Evolutionary conservation across 2,888 invertebrate genomes (phyloP).

Genomic region (Pristionchus arcanus): DNA sequence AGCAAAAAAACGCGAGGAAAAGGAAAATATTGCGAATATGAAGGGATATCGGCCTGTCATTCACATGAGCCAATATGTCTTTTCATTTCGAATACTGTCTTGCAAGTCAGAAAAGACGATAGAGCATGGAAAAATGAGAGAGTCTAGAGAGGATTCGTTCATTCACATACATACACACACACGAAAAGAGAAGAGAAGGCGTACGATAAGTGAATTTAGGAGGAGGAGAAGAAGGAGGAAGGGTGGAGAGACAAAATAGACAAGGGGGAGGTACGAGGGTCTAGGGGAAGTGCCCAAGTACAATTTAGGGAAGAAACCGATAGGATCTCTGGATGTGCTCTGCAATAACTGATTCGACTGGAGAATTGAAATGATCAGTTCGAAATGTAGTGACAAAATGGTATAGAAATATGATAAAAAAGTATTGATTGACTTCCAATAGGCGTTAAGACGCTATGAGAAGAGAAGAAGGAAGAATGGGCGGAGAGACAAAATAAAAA

Average conservation of each 20-base stretch:
- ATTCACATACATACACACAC: constrained; percentile 30
- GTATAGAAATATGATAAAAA: too few species aligned
- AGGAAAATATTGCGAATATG: constrained; percentile 11
- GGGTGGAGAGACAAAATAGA: constrained; percentile 21
- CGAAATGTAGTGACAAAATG: too few species aligned
- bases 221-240: constrained; percentile 3
- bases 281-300: neutral
- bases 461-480: neutral
- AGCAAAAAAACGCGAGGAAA: neutral
- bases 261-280: constrained; percentile 13
- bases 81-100: too few species aligned
- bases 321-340: neutral
- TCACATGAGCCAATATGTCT: too few species aligned
- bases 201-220: constrained; percentile 27
- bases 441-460: too few species aligned
- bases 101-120: too few species aligned
- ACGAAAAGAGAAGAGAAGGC: constrained; percentile 34
- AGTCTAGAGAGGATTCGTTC: neutral
- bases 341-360: neutral
- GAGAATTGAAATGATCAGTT: too few species aligned
- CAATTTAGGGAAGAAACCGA: neutral
- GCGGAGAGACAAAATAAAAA: neutral
- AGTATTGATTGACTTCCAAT: neutral
- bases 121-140: too few species aligned
- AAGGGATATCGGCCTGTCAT: neutral